These are phyloP conservation scores for Gambusia holbrooki DNA, from an alignment of 2,113 vertebrate species.

Conservation along the genomic window DNA sequence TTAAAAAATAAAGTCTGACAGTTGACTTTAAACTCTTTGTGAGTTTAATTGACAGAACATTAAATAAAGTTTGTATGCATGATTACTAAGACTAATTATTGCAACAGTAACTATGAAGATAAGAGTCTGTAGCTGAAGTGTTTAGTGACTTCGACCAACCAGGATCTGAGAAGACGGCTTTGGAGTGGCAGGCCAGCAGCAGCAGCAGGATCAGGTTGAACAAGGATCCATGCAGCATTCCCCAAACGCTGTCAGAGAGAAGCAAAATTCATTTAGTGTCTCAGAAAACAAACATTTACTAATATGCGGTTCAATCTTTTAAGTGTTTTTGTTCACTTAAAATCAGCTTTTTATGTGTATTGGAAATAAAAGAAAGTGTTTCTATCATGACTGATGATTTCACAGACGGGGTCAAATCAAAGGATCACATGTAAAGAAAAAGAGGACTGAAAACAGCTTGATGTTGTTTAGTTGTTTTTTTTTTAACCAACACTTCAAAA, in stretches of 20 bases:
- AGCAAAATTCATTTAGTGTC: background rate
- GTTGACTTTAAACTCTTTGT: too few relatives aligned
- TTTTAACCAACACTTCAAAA: too few relatives aligned
- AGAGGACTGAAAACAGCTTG: too few relatives aligned
- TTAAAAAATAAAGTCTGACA: too few relatives aligned
- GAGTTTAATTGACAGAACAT: background rate
- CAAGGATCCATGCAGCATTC: slow-evolving; percentile 80
- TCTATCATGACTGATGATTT: background rate
- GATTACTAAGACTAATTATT: too few relatives aligned
- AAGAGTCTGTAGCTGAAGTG: background rate
- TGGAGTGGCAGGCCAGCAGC: slow-evolving; percentile 83
- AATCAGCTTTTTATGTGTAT: too few relatives aligned
- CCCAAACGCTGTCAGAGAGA: slow-evolving; percentile 78
- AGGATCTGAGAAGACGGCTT: slow-evolving; percentile 86
- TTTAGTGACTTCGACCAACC: slow-evolving; percentile 60
- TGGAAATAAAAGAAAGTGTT: background rate
- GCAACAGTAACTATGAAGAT: too few relatives aligned
- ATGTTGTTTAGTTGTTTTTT: too few relatives aligned
- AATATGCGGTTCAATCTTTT: background rate
- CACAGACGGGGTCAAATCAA: too few relatives aligned
- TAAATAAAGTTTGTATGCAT: too few relatives aligned
- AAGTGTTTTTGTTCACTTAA: too few relatives aligned
- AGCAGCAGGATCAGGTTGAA: slow-evolving; percentile 84
- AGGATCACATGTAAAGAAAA: too few relatives aligned
- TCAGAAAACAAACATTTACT: background rate